Conservation (phyloP, 1,140 invertebrate species). For the Andricus grossulariae region DNA sequence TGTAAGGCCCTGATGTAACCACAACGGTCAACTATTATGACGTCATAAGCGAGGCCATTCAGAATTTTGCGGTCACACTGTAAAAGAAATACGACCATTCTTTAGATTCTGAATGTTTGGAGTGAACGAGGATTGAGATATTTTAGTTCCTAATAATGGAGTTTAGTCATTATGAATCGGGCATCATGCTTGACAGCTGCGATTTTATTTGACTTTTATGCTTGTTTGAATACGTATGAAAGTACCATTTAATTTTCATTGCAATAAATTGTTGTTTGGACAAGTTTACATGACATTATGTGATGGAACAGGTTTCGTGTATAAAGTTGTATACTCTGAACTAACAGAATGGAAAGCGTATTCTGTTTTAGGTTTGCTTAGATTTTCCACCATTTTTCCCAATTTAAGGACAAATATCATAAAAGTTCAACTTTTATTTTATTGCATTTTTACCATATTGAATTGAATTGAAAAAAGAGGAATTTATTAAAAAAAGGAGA, state of each 20-base stretch:
- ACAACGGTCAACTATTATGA: constrained; percentile 10
- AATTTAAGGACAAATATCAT: too few species aligned
- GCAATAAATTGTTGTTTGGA: too few species aligned
- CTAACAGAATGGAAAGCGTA: too few species aligned
- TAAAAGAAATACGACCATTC: constrained; percentile 8
- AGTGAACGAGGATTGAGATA: constrained; percentile 2
- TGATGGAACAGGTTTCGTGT: too few species aligned
- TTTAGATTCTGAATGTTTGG: background rate
- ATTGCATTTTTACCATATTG: too few species aligned
- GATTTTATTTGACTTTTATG: constrained; percentile 11
- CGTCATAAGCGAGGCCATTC: constrained; percentile 1
- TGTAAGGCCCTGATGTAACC: background rate
- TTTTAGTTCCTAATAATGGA: background rate
- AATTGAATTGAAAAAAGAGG: too few species aligned
- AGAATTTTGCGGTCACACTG: background rate
- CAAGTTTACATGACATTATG: too few species aligned
- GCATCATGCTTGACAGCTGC: background rate
- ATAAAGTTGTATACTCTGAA: background rate
- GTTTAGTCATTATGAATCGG: background rate
- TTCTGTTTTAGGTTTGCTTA: too few species aligned
- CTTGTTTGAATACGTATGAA: background rate
- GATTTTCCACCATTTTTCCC: too few species aligned
- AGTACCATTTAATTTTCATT: too few species aligned
- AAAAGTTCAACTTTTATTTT: too few species aligned
- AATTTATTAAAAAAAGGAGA: too few species aligned